phyloP scores from a whole-genome alignment of 2,797 vertebrate species.

The Distichodus sexfasciatus region DNA sequence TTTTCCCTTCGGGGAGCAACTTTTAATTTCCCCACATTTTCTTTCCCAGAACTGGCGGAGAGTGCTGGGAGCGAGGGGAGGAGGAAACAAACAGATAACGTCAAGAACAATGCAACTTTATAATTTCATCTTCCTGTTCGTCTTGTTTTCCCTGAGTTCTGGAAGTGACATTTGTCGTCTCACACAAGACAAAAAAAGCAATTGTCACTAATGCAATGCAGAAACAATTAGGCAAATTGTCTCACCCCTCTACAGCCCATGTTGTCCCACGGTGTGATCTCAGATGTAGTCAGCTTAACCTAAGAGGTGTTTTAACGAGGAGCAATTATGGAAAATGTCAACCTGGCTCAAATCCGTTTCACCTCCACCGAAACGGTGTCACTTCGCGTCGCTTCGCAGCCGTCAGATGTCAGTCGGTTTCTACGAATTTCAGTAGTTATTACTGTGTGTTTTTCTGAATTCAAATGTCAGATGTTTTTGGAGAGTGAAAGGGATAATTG shows the following conservation, averaged over 20 bases:
- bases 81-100: slow-evolving; percentile 40
- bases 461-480: slow-evolving; percentile 40
- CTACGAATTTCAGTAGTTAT: background rate
- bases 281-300: slow-evolving; percentile 8
- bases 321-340: slow-evolving; percentile 17
- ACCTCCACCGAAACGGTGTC: background rate
- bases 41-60: slow-evolving; percentile 50
- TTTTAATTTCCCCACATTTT: slow-evolving; percentile 51
- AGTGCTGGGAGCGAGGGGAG: no score
- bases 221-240: slow-evolving; percentile 22
- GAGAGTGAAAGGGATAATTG: background rate
- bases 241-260: background rate
- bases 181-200: slow-evolving; percentile 6
- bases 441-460: slow-evolving; percentile 1
- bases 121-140: slow-evolving; percentile 47
- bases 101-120: slow-evolving; percentile 47
- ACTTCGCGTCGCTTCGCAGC: background rate
- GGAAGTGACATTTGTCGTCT: slow-evolving; percentile 28
- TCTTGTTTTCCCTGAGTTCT: slow-evolving; percentile 18
- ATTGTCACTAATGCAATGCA: background rate
- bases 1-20: slow-evolving; percentile 54
- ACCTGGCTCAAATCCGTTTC: slow-evolving; percentile 1
- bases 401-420: slow-evolving; percentile 3
- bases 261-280: background rate
- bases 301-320: background rate